Percentiles rank a stretch among this genome's conserved stretches.
These are phyloP conservation scores for Chionis minor DNA, from an alignment of 2,113 vertebrate species.

Conservation along the genomic window DNA sequence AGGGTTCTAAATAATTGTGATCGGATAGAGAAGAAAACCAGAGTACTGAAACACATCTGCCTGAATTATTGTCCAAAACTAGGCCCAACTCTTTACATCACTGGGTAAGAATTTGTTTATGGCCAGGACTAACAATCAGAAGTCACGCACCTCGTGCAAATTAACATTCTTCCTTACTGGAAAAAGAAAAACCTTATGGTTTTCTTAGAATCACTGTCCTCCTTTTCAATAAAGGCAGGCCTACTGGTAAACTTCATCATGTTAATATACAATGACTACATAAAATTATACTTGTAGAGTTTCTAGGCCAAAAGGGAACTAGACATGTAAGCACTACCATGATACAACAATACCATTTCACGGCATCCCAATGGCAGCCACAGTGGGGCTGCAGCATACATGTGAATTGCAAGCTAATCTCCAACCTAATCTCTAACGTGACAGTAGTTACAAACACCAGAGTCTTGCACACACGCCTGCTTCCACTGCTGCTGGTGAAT, in stretches of 20 bases:
- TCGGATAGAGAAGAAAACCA: not conserved
- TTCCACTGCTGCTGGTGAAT: not conserved
- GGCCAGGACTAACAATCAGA: not conserved
- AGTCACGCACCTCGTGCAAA: not conserved
- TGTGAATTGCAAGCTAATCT: not conserved
- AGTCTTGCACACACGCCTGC: not conserved
- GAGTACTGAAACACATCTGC: not conserved
- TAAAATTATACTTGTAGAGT: not conserved
- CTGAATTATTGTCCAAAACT: not conserved
- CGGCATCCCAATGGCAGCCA: not conserved
- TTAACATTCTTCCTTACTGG: not conserved
- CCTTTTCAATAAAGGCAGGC: not conserved
- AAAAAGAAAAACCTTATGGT: not conserved
- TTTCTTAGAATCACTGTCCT: not conserved
- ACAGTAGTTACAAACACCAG: slow-evolving; percentile 30
- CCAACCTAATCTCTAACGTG: not conserved
- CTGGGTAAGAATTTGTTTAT: not conserved
- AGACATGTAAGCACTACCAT: not conserved
- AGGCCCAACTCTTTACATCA: not conserved
- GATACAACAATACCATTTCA: not conserved
- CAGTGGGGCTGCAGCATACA: not conserved
- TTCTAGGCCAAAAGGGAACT: not conserved
- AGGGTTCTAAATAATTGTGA: not conserved
- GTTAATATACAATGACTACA: not conserved
- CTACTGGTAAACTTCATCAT: not conserved